Evolutionary conservation across 2,888 invertebrate genomes (phyloP), one percentile per base, ranked within the genome.

Genomic region (Hedya salicella): DNA sequence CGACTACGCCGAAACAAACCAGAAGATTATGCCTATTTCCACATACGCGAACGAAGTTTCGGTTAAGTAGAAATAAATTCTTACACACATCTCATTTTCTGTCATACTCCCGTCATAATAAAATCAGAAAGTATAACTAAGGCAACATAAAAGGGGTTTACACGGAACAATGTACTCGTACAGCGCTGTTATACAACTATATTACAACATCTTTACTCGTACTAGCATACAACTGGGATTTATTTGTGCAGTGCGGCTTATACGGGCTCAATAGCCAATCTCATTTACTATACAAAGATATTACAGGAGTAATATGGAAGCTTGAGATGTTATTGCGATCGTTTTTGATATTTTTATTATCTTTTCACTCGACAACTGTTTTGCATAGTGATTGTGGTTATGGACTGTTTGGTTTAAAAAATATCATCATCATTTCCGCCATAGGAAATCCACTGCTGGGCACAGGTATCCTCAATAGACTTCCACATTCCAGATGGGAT

Each of bases 101-200:
- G 13, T 46, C 19, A 19, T 48, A 8, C 8, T 48, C 19, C 19
- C 8, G 5, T 21, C n/a, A n/a, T 21, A 21, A 36, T 36, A 36
- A 36, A 36, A 2, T 9, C 9, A 36, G 36, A 36, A 36, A 36
- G 36, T 36, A 9, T 11, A 17, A 44, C 19, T 44, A 48, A 21
- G n/a, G 21, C 48, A 48, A 48, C n/a, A 48, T 48, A 21, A 21
- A 46, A 17, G 21, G 11, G 13, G 11, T 13, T 19, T 48, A 48
- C 21, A 48, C 21, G 21, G 48, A 21, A 21, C 21, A 48, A 48
- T 48, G 21, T n/a, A 48, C 19, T n/a, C 48, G 21, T 48, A 48
- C 5, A 48, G 13, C 13, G 13, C n/a, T 19, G 17, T 17, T 48
- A 48, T 48, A 48, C 48, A 48, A n/a, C 48, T 21, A 8, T 48